Evolutionary conservation across 2,888 invertebrate genomes (phyloP).

Genomic region (Dichetophora obliterata): DNA sequence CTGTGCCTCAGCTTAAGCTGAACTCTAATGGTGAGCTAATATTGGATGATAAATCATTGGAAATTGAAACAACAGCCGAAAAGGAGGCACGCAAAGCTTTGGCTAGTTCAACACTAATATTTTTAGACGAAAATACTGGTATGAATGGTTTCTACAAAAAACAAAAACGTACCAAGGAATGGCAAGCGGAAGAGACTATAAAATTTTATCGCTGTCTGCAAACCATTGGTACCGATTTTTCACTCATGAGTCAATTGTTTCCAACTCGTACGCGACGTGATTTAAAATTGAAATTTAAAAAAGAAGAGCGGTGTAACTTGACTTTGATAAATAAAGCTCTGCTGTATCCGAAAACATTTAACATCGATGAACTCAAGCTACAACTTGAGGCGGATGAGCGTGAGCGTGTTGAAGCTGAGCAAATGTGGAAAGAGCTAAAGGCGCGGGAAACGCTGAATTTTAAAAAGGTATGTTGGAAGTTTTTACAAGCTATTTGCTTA

Average conservation of each 20-base stretch:
- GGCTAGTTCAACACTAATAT: constrained; percentile 76
- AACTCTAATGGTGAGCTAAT: constrained; percentile 88
- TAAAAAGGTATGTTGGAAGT: constrained; percentile 55
- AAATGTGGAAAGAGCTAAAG: constrained; percentile 53
- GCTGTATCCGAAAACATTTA: constrained; percentile 78
- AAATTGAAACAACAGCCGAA: constrained; percentile 76
- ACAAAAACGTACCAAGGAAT: constrained; percentile 78
- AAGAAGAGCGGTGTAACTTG: constrained; percentile 86
- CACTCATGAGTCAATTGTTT: constrained; percentile 87
- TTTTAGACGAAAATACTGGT: constrained; percentile 74
- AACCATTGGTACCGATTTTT: constrained; percentile 92
- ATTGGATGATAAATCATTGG: constrained; percentile 87
- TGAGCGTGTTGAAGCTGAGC: constrained; percentile 55
- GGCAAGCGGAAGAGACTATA: constrained; percentile 85
- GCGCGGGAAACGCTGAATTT: constrained; percentile 51
- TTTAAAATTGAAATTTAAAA: constrained; percentile 92
- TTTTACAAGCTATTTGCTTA: neutral
- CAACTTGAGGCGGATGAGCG: constrained; percentile 72
- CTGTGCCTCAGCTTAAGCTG: constrained; percentile 87
- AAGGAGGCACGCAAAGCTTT: constrained; percentile 75
- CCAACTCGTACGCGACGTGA: constrained; percentile 84
- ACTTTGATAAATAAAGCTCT: constrained; percentile 82
- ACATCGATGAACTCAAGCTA: constrained; percentile 74
- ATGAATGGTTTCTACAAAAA: constrained; percentile 77
- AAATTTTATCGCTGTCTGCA: constrained; percentile 92